Conservation (phyloP, 2,888 invertebrate genomes). For the Eristalinus sepulchralis region DNA sequence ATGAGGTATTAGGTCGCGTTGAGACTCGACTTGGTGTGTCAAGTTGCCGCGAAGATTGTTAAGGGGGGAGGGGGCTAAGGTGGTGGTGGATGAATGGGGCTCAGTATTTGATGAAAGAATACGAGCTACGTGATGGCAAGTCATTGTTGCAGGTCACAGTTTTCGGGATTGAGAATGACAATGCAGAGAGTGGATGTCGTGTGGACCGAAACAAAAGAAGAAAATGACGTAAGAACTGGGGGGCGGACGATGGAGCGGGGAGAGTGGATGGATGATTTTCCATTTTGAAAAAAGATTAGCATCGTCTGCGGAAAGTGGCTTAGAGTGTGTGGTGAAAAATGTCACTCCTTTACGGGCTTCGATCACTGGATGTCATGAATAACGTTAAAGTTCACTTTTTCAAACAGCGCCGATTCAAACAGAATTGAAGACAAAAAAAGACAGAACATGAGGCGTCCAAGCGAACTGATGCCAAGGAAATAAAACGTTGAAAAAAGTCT, state of each 20-base stretch:
- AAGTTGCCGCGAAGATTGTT: slow-evolving; percentile 9
- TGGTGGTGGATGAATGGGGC: slow-evolving; percentile 23
- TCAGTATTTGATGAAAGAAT: slow-evolving; percentile 30
- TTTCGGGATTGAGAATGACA: not conserved
- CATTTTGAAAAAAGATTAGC: not conserved
- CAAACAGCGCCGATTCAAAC: too few species aligned
- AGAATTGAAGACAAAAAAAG: too few species aligned
- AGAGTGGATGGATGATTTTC: not conserved
- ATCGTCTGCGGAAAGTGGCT: not conserved
- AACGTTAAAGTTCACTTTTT: too few species aligned
- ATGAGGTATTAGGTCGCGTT: slow-evolving; percentile 38
- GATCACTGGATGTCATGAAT: too few species aligned
- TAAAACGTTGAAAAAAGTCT: too few species aligned
- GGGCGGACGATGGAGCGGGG: not conserved
- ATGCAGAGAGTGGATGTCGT: not conserved
- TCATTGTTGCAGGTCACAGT: slow-evolving; percentile 54
- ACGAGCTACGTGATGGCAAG: slow-evolving; percentile 31
- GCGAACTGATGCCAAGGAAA: too few species aligned
- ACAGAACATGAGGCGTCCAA: too few species aligned
- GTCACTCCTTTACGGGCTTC: not conserved
- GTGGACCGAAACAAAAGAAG: not conserved
- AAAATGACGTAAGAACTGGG: not conserved
- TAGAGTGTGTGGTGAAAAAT: not conserved
- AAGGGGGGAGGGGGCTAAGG: not conserved
- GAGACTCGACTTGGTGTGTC: slow-evolving; percentile 27